phyloP scores from a whole-genome alignment of 1,140 invertebrate species.

The Pogonus chalceus region DNA sequence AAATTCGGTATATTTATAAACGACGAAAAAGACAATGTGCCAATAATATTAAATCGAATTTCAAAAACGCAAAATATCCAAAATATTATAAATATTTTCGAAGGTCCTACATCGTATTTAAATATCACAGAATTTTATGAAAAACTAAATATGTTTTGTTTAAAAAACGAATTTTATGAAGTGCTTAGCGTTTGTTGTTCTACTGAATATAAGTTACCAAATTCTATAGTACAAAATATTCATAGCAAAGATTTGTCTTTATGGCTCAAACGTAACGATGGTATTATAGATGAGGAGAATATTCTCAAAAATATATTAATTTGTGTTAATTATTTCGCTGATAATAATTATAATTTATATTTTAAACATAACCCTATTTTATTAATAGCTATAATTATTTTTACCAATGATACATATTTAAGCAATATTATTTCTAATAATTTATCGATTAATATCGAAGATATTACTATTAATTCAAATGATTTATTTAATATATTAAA shows the following conservation, averaged over 20 bases:
- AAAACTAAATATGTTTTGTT: conserved; percentile 41
- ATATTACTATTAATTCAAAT: no score
- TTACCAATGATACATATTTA: conserved; percentile 14
- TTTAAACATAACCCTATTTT: conserved; percentile 35
- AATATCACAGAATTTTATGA: conserved; percentile 41
- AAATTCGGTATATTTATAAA: conserved; percentile 43
- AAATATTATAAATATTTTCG: conserved; percentile 43
- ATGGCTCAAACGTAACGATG: not conserved
- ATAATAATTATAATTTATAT: conserved; percentile 29
- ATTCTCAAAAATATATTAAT: conserved; percentile 27
- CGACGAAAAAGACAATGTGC: conserved; percentile 40
- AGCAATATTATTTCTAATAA: conserved; percentile 9
- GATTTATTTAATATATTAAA: no score
- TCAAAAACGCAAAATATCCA: conserved; percentile 40
- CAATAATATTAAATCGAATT: conserved; percentile 42
- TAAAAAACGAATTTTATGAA: conserved; percentile 41
- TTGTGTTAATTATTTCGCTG: conserved; percentile 27
- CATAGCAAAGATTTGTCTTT: conserved; percentile 20
- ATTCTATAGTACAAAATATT: conserved; percentile 17
- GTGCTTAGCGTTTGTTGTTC: conserved; percentile 37
- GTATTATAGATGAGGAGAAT: conserved; percentile 15
- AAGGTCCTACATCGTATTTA: conserved; percentile 40
- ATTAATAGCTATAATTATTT: conserved; percentile 33
- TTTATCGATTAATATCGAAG: no score
- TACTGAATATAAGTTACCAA: conserved; percentile 20